phyloP scores from a whole-genome alignment of 1,140 invertebrate species.

The Apis dorsata region DNA sequence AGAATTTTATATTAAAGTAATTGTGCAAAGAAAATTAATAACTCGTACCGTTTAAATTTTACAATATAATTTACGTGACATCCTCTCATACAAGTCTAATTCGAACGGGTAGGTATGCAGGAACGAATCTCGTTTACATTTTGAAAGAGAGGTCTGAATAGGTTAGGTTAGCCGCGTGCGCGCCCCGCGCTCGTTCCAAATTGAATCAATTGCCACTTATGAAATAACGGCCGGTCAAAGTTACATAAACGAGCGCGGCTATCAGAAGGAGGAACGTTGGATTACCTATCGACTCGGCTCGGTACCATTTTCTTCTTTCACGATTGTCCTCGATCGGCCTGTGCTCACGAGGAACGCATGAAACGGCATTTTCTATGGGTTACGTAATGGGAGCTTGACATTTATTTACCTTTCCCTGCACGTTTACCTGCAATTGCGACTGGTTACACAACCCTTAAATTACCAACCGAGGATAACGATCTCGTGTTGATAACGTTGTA shows the following conservation, averaged over 20 bases:
- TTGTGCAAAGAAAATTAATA: too few species aligned
- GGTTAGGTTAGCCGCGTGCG: neutral
- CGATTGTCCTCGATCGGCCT: constrained; percentile 27
- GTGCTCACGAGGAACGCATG: constrained; percentile 5
- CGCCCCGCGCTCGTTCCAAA: constrained; percentile 44
- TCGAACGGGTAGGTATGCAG: neutral
- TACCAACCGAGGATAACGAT: neutral
- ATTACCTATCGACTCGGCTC: constrained; percentile 18
- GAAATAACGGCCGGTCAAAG: constrained; percentile 44
- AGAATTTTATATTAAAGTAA: too few species aligned
- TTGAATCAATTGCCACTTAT: constrained; percentile 62
- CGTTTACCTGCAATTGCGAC: constrained; percentile 11
- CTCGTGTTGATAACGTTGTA: neutral
- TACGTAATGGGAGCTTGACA: constrained; percentile 48
- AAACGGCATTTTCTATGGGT: constrained; percentile 47
- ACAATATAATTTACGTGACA: too few species aligned
- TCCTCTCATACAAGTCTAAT: too few species aligned
- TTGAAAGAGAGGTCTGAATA: constrained; percentile 42
- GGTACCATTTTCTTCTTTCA: constrained; percentile 36
- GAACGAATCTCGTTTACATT: constrained; percentile 30
- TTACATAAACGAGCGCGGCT: constrained; percentile 53
- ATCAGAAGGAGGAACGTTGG: neutral
- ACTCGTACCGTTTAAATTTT: too few species aligned
- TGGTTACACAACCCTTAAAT: constrained; percentile 34
- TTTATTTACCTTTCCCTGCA: constrained; percentile 51